A percentile compares a stretch with the other conserved stretches of the same genome.
Evolutionary conservation across 1,140 invertebrate genomes (phyloP).

Genomic region (Laodelphax striatellus): DNA sequence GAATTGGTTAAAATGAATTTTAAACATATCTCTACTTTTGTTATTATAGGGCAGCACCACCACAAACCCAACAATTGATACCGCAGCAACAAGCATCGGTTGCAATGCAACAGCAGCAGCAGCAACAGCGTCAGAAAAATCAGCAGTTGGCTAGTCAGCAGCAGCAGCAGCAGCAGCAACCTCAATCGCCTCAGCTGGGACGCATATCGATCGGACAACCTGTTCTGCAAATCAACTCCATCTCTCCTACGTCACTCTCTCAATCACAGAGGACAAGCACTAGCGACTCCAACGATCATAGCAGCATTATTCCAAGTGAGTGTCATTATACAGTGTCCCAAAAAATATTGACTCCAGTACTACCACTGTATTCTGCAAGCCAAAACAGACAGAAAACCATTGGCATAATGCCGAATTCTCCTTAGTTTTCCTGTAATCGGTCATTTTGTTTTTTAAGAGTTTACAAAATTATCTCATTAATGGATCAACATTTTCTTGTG

Average conservation of each 20-base stretch:
- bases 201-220: constrained; percentile 15
- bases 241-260: neutral
- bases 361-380: too few relatives aligned
- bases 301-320: neutral
- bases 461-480: too few relatives aligned
- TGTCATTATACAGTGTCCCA: too few relatives aligned
- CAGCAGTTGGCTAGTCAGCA: constrained; percentile 3
- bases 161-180: constrained; percentile 15
- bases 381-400: too few relatives aligned
- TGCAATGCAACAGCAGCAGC: neutral
- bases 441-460: too few relatives aligned
- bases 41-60: neutral
- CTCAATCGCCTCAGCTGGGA: constrained; percentile 24
- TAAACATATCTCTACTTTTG: too few relatives aligned
- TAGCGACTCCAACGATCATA: neutral
- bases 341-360: too few relatives aligned
- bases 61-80: neutral
- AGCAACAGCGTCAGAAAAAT: neutral
- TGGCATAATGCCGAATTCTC: too few relatives aligned
- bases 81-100: neutral
- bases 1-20: too few relatives aligned
- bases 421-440: too few relatives aligned
- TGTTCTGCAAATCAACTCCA: constrained; percentile 29
- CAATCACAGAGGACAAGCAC: neutral
- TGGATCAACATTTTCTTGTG: too few relatives aligned